Conservation (phyloP, 2,113 vertebrate genomes). For the Psilopogon haemacephalus region DNA sequence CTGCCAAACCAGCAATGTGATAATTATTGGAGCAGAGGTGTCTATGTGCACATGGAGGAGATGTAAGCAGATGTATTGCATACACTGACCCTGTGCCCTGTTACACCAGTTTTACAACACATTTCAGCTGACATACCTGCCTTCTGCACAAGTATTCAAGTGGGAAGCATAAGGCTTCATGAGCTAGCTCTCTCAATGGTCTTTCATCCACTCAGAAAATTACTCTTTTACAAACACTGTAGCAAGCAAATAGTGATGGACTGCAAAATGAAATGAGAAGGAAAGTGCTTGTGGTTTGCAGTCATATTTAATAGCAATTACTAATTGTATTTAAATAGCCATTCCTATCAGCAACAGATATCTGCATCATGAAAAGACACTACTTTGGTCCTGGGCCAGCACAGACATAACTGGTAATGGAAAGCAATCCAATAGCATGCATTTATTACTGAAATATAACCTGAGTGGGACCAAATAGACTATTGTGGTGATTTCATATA, state of each 20-base stretch:
- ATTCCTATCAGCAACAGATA: neutral
- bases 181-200: neutral
- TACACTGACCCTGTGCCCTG: neutral
- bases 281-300: neutral
- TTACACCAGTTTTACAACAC: neutral
- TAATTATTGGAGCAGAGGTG: neutral
- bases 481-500: conserved; percentile 34
- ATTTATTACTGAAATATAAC: conserved; percentile 57
- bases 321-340: conserved; percentile 46
- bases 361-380: neutral
- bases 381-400: neutral
- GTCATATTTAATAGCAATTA: conserved; percentile 48
- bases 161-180: neutral
- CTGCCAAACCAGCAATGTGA: neutral
- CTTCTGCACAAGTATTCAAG: neutral
- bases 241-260: conserved; percentile 36
- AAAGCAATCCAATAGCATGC: neutral
- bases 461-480: conserved; percentile 58
- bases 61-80: neutral
- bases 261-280: neutral
- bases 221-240: neutral
- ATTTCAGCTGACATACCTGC: neutral
- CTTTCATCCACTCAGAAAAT: neutral
- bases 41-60: neutral
- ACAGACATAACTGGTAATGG: neutral